Percentiles rank a stretch among this genome's conserved stretches.
Conservation (phyloP, 2,888 invertebrate genomes). For the Brachypalpus laphriformis region DNA sequence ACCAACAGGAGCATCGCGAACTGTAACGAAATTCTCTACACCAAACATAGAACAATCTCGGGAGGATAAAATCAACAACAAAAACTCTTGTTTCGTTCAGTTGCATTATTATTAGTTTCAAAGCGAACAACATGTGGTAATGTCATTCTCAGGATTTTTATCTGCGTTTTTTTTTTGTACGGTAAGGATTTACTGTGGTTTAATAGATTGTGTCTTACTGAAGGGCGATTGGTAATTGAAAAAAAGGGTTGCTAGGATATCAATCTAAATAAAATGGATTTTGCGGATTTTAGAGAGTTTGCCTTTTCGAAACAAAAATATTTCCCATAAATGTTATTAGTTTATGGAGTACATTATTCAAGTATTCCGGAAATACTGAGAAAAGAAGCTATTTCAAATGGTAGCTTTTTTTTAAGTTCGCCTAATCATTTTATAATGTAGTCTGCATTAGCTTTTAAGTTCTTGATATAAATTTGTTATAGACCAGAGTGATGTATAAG, state of each 20-base stretch:
- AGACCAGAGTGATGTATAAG: no score
- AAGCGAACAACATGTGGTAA: constrained; percentile 10
- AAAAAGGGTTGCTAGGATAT: background rate
- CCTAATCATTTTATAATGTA: no score
- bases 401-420: no score
- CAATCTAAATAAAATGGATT: no score
- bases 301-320: no score
- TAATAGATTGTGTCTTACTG: background rate
- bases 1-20: background rate
- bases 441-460: no score
- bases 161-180: background rate
- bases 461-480: no score
- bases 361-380: no score
- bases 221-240: background rate
- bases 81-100: background rate
- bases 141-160: constrained; percentile 12
- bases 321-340: no score
- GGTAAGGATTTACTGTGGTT: background rate
- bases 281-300: no score
- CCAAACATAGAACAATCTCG: background rate
- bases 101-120: constrained; percentile 6
- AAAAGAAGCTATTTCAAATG: no score
- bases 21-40: background rate
- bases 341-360: no score
- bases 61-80: background rate